phyloP scores from a whole-genome alignment of 37 sponge, comb jelly and placozoan species.

The Diacarnus erythraeanus region DNA sequence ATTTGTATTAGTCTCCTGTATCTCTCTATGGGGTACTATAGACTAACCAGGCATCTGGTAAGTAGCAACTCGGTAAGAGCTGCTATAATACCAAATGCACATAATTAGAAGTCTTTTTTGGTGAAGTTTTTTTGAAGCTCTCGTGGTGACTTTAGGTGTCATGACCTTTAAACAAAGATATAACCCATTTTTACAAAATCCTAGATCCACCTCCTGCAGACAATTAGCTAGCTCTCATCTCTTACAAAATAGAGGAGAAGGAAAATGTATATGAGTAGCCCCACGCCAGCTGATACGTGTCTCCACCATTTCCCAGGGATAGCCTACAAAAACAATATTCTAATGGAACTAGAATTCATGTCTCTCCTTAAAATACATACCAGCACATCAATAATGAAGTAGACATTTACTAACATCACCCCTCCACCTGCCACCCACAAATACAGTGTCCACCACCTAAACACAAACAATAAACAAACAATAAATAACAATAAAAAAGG shows the following conservation, averaged over 20 bases:
- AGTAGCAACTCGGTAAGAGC: no score
- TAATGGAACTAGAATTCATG: no score
- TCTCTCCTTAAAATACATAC: background rate
- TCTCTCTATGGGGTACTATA: no score
- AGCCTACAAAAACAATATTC: background rate
- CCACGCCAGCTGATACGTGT: background rate
- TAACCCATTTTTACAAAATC: no score
- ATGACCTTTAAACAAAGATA: no score
- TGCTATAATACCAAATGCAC: no score
- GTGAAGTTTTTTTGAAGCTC: no score
- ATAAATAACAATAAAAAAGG: background rate
- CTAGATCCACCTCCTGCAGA: no score
- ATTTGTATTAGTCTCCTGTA: no score
- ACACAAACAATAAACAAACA: background rate
- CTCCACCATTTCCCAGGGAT: background rate
- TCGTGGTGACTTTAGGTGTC: no score
- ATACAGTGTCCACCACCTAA: constrained; percentile 19
- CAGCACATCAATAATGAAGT: constrained; percentile 49
- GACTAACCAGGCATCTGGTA: no score
- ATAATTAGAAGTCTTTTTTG: no score
- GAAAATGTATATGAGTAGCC: background rate
- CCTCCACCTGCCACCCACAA: constrained; percentile 51
- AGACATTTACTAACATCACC: constrained; percentile 55
- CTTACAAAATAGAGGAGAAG: background rate
- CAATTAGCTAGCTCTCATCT: background rate